These are phyloP conservation scores for Tragelaphus scriptus DNA, from an alignment of 2,113 vertebrate genomes.

Conservation along the genomic window DNA sequence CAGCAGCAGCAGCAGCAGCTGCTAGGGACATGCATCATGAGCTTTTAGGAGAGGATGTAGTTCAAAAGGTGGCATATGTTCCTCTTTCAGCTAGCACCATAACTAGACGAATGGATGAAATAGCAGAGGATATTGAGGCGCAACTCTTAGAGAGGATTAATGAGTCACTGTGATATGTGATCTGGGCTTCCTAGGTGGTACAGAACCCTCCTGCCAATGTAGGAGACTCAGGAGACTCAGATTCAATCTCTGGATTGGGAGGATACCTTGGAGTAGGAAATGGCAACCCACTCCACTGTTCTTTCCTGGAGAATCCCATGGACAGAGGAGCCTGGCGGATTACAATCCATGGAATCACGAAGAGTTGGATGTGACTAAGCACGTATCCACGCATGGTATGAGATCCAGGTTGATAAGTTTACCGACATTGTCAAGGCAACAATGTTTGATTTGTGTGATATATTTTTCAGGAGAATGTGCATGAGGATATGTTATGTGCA, in stretches of 20 bases:
- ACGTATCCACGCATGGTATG: neutral
- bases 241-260: neutral
- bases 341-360: neutral
- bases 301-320: neutral
- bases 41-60: neutral
- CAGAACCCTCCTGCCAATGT: neutral
- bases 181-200: neutral
- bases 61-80: neutral
- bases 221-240: neutral
- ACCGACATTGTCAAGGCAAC: rapidly evolving
- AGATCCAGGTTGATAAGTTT: neutral
- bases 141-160: neutral
- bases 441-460: neutral
- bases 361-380: neutral
- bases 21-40: neutral
- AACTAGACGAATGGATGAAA: neutral
- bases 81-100: neutral
- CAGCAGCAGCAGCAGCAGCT: neutral
- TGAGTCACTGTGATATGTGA: neutral
- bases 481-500: neutral
- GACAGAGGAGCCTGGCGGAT: neutral
- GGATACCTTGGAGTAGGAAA: neutral
- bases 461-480: neutral
- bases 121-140: neutral
- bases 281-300: neutral